Base-by-base conservation (phyloP, 1,140 invertebrate species). In the Mesaphorura yosii region DNA sequence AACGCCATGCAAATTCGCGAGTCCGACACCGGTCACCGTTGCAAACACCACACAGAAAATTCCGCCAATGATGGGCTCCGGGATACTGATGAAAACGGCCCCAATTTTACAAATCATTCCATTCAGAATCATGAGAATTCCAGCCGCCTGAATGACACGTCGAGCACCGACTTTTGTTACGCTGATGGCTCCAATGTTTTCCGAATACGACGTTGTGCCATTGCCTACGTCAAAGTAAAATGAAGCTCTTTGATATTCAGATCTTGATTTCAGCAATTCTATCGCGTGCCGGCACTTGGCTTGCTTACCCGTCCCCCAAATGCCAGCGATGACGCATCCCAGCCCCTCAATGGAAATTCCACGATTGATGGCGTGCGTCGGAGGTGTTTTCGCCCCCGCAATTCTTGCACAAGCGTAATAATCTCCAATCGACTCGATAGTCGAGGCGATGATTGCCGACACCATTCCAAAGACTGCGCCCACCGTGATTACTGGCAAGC, bases 171-270 rank as follows among this genome's bases (percentile, higher is more conserved):
- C 84, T 65, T 73, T 76, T 2, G 74, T 78, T 3, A 76, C 69
- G 42, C 86, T 86, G 54, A 93, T 89, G 12, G 86, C 86, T 3
- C 87, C 88, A 39, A 93, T 85, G 67, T 93, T 93, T 69, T 88
- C 85, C 17, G 82, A 82, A 63, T 87, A 90, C 0, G 86, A 89
- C 53, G 88, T 89, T 2, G 87, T 88, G 2, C 86, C 88, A 64
- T 88, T 88, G 3, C n/a, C n/a, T n/a, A n/a, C n/a, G n/a, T n/a
- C n/a, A n/a, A n/a, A n/a, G n/a, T n/a, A n/a, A n/a, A n/a, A n/a
- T n/a, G n/a, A n/a, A n/a, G n/a, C n/a, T n/a, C n/a, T n/a, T n/a
- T n/a, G n/a, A n/a, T n/a, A n/a, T n/a, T n/a, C n/a, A n/a, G n/a
- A n/a, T n/a, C n/a, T n/a, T n/a, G n/a, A n/a, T n/a, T 82, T 84